phyloP scores from a whole-genome alignment of 1,140 invertebrate genomes.

The Arctopsyche grandis region DNA sequence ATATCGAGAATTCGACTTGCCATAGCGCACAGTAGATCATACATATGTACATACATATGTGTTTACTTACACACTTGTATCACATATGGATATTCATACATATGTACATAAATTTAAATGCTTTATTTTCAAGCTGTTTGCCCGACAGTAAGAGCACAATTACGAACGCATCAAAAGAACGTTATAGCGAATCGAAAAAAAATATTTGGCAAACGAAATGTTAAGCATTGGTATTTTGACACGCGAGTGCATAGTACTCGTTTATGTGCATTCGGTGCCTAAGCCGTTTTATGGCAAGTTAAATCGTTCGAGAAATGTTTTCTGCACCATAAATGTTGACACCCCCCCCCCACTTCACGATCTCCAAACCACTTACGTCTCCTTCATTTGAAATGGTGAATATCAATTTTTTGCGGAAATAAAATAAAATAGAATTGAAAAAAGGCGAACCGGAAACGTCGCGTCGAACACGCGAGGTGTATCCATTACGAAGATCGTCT shows the following conservation, averaged over 20 bases:
- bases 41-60: too few species aligned
- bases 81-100: too few species aligned
- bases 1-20: too few species aligned
- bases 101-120: too few species aligned
- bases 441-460: background rate
- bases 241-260: background rate
- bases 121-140: too few species aligned
- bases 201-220: background rate
- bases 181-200: background rate
- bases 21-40: too few species aligned
- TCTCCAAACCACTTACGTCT: too few species aligned
- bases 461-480: background rate
- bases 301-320: conserved; percentile 35
- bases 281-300: conserved; percentile 39
- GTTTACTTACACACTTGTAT: too few species aligned
- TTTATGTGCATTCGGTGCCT: conserved; percentile 32
- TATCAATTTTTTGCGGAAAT: conserved; percentile 10
- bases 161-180: too few species aligned
- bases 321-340: conserved; percentile 38
- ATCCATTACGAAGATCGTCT: background rate
- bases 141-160: too few species aligned
- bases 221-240: background rate
- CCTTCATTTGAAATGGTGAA: background rate
- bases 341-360: background rate
- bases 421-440: conserved; percentile 1